Percentiles rank a stretch among this genome's conserved stretches.
These are phyloP conservation scores for Neoarius graeffei DNA, from an alignment of 2,113 vertebrate genomes.

Conservation along the genomic window DNA sequence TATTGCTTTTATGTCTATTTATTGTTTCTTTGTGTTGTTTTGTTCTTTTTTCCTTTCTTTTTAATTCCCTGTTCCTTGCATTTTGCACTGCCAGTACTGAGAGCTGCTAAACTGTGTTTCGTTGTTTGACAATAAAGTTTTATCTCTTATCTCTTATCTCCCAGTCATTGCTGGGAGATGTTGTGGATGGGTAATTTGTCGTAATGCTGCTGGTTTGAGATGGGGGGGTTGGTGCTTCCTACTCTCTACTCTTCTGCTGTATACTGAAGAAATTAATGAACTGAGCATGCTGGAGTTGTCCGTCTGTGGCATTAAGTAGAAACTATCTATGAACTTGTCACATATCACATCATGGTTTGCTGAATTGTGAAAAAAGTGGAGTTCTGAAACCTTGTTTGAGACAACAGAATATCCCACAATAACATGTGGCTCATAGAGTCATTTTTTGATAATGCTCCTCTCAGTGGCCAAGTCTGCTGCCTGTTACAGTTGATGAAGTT, in stretches of 20 bases:
- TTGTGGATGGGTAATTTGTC: slow-evolving; percentile 18
- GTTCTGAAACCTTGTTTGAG: neutral
- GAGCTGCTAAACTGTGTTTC: no score
- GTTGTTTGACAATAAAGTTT: no score
- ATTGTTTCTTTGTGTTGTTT: no score
- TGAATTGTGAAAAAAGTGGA: neutral
- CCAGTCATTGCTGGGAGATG: slow-evolving; percentile 18
- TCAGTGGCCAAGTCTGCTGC: neutral
- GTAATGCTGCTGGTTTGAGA: neutral
- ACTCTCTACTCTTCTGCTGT: neutral
- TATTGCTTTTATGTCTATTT: no score
- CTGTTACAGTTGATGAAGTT: slow-evolving; percentile 9
- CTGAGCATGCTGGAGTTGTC: neutral
- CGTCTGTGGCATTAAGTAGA: slow-evolving; percentile 13
- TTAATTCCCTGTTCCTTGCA: no score
- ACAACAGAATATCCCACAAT: neutral
- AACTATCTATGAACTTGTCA: neutral
- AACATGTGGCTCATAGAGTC: neutral
- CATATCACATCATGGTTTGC: neutral
- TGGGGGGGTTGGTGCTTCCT: neutral
- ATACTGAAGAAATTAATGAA: slow-evolving; percentile 12
- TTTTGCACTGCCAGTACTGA: no score
- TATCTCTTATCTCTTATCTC: neutral
- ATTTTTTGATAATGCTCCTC: neutral
- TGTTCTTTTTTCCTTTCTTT: no score